Conservation (phyloP, 2,797 vertebrate species). For the Phrynocephalus vlangalii region DNA sequence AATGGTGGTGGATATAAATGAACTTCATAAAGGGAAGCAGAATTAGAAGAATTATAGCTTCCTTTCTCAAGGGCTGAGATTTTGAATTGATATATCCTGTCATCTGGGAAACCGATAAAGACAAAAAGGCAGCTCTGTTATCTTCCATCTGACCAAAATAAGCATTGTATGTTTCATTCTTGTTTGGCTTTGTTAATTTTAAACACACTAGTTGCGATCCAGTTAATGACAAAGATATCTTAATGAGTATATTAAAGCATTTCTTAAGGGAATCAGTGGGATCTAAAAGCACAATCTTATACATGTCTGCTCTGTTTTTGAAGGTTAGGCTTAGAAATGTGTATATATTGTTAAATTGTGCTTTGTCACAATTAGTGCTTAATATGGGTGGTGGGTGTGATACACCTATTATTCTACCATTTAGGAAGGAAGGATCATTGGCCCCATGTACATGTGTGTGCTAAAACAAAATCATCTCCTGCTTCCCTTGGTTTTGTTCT, state of each 20-base stretch:
- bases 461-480: not conserved
- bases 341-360: not conserved
- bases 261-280: not conserved
- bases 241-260: not conserved
- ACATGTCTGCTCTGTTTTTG: not conserved
- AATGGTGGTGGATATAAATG: not conserved
- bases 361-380: not conserved
- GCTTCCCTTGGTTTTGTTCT: not conserved
- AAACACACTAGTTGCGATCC: not conserved
- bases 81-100: constrained; percentile 48
- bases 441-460: not conserved
- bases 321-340: not conserved
- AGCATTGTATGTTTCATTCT: not conserved
- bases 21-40: constrained; percentile 44
- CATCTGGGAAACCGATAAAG: constrained; percentile 45
- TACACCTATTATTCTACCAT: not conserved
- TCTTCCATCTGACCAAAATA: constrained; percentile 20
- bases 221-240: not conserved
- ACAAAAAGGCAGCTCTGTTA: constrained; percentile 34
- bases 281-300: not conserved
- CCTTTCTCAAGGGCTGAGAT: constrained; percentile 38
- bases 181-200: constrained; percentile 17
- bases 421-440: not conserved
- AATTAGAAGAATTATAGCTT: constrained; percentile 45
- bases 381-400: not conserved